These are phyloP conservation scores for Patella caerulea DNA, from an alignment of 2,888 invertebrate genomes.

Conservation along the genomic window DNA sequence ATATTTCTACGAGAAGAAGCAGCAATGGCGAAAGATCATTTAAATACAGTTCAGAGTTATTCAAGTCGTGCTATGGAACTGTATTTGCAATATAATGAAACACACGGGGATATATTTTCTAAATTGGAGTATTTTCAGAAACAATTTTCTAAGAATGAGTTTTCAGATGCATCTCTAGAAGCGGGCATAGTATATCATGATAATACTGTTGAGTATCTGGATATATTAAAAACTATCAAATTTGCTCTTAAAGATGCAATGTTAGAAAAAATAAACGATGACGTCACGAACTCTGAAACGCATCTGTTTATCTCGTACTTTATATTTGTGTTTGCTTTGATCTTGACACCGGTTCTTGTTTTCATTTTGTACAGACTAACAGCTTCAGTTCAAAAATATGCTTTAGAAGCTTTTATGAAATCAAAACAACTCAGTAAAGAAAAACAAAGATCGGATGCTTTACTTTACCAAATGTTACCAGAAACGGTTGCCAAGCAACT, in stretches of 20 bases:
- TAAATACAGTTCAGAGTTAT: slow-evolving; percentile 19
- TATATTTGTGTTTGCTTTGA: slow-evolving; percentile 33
- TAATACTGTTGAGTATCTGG: slow-evolving; percentile 29
- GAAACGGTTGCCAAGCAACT: slow-evolving; percentile 66
- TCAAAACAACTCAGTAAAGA: slow-evolving; percentile 57
- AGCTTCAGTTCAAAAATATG: slow-evolving; percentile 39
- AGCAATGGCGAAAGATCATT: slow-evolving; percentile 25
- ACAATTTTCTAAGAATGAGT: slow-evolving; percentile 6
- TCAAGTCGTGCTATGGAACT: slow-evolving; percentile 14
- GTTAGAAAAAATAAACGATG: slow-evolving; percentile 16
- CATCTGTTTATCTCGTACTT: slow-evolving; percentile 31
- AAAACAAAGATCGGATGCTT: slow-evolving; percentile 62
- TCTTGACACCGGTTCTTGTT: slow-evolving; percentile 34
- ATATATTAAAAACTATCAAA: slow-evolving; percentile 26
- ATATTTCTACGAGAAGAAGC: slow-evolving; percentile 7
- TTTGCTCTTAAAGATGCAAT: slow-evolving; percentile 24
- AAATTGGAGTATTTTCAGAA: slow-evolving; percentile 11
- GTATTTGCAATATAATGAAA: background rate
- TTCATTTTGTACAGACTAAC: slow-evolving; percentile 36
- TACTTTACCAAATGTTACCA: slow-evolving; percentile 69
- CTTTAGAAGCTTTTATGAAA: slow-evolving; percentile 38
- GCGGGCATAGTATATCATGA: slow-evolving; percentile 27
- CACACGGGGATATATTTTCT: background rate
- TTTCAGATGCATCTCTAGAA: slow-evolving; percentile 15
- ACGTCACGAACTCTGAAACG: slow-evolving; percentile 23